phyloP scores from a whole-genome alignment of 2,888 invertebrate species.

The Theodoxus fluviatilis region DNA sequence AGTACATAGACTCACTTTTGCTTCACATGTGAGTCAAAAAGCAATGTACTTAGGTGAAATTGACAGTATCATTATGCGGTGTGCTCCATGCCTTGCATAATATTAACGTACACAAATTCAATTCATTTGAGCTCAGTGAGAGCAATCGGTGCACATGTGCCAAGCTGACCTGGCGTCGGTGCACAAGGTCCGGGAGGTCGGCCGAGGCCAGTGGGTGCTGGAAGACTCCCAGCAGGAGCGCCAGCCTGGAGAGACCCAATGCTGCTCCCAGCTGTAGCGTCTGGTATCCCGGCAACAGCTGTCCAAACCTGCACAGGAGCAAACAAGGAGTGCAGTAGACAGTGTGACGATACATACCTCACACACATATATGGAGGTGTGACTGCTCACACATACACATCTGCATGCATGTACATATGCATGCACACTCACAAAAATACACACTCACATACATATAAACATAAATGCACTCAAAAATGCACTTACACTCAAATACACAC shows the following conservation, averaged over 20 bases:
- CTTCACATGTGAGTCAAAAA: neutral
- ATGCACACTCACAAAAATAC: too few species aligned
- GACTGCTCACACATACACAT: neutral
- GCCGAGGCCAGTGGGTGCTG: slow-evolving; percentile 51
- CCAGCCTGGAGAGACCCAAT: slow-evolving; percentile 57
- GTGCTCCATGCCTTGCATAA: too few species aligned
- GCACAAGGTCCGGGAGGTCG: slow-evolving; percentile 45
- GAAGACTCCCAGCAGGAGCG: slow-evolving; percentile 52
- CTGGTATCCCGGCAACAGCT: slow-evolving; percentile 57
- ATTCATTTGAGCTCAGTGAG: neutral
- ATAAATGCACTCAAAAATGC: too few species aligned
- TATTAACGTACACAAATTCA: neutral
- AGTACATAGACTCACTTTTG: too few species aligned
- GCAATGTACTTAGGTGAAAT: neutral
- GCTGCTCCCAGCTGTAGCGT: slow-evolving; percentile 61
- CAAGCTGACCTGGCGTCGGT: slow-evolving; percentile 52
- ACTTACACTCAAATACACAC: too few species aligned
- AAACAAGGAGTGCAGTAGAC: too few species aligned
- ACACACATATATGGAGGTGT: too few species aligned
- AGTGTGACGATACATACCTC: too few species aligned
- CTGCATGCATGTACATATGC: neutral
- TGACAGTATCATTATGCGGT: too few species aligned
- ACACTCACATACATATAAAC: too few species aligned
- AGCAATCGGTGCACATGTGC: neutral
- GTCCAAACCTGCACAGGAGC: slow-evolving; percentile 51